phyloP scores from a whole-genome alignment of 2,888 invertebrate species.

The Tachina fera region DNA sequence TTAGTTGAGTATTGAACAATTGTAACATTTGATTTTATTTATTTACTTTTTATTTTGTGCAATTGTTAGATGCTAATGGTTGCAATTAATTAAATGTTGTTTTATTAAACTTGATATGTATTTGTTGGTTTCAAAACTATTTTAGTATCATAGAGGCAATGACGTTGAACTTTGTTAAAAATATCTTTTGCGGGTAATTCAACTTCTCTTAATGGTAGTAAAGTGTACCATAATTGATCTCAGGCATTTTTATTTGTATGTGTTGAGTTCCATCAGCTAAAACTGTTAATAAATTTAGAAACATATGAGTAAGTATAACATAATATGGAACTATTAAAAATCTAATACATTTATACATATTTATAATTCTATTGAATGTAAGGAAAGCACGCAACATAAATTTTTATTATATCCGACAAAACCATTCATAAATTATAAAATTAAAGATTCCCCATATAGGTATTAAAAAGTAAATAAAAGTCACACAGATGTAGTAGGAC shows the following conservation, averaged over 20 bases:
- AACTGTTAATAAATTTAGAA: neutral
- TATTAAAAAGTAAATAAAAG: too few species aligned
- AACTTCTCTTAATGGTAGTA: slow-evolving; percentile 44
- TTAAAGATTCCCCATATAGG: neutral
- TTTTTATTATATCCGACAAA: neutral
- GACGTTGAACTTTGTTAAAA: slow-evolving; percentile 65
- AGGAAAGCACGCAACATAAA: slow-evolving; percentile 9
- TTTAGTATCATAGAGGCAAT: slow-evolving; percentile 33
- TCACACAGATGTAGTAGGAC: too few species aligned
- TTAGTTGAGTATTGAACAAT: slow-evolving; percentile 24
- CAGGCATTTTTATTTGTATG: slow-evolving; percentile 15
- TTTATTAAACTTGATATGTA: slow-evolving; percentile 31
- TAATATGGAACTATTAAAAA: too few species aligned
- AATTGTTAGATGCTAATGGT: slow-evolving; percentile 6
- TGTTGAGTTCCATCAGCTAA: slow-evolving; percentile 5
- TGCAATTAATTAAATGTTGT: slow-evolving; percentile 53
- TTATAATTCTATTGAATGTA: neutral
- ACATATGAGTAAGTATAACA: too few species aligned
- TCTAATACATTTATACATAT: too few species aligned
- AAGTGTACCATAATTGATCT: neutral
- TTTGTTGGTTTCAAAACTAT: slow-evolving; percentile 52
- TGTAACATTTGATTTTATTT: slow-evolving; percentile 40
- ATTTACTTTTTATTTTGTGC: neutral
- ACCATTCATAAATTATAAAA: neutral
- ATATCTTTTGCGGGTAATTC: slow-evolving; percentile 54